Evolutionary conservation across 30 jellyfish, hydroid and myxozoan genomes (phyloP).

Genomic region (Rhopilema esculentum): DNA sequence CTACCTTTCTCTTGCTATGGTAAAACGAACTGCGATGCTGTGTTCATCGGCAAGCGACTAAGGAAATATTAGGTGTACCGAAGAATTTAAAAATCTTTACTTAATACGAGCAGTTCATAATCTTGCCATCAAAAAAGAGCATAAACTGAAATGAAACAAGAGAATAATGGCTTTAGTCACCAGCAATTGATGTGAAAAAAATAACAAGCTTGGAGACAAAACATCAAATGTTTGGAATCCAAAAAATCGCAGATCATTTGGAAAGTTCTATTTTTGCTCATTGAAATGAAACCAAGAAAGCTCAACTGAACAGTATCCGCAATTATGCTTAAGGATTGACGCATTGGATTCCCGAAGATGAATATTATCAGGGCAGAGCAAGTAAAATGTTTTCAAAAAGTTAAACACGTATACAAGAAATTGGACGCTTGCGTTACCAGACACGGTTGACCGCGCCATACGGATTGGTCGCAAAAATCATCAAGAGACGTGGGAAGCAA

Average conservation of each 20-base stretch:
- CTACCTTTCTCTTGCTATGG: conserved; percentile 1
- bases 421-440: conserved; percentile 19
- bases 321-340: conserved; percentile 3
- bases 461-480: conserved; percentile 41
- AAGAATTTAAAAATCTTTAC: neutral
- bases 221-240: neutral
- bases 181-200: neutral
- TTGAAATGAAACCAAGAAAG: neutral
- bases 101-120: neutral
- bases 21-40: conserved; percentile 6
- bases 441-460: conserved; percentile 61
- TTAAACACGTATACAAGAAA: conserved; percentile 4
- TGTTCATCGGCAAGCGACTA: neutral
- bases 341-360: conserved; percentile 14
- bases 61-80: neutral
- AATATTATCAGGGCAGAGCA: neutral
- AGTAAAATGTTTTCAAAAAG: conserved; percentile 6
- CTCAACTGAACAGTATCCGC: neutral
- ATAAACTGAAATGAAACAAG: conserved; percentile 7
- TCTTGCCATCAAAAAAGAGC: neutral
- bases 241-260: neutral
- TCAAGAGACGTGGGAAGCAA: conserved; percentile 7
- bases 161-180: neutral
- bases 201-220: neutral
- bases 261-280: conserved; percentile 9